Percentiles rank a stretch among this genome's conserved stretches.
These are phyloP conservation scores for Panulirus ornatus DNA, from an alignment of 1,140 invertebrate genomes.

Conservation along the genomic window DNA sequence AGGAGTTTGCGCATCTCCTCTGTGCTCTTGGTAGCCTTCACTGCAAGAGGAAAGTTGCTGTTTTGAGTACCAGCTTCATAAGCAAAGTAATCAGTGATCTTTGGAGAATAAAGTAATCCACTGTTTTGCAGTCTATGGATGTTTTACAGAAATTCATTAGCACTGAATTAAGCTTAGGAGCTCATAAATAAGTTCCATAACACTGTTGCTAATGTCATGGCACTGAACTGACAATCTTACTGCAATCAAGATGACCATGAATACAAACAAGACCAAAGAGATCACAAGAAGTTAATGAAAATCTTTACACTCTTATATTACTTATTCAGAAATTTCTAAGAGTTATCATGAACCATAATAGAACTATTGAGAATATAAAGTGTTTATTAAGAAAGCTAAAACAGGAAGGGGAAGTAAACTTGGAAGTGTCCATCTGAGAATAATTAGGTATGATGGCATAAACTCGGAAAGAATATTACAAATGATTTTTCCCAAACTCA, in stretches of 20 bases:
- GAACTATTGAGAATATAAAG: neutral
- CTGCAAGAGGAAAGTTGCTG: constrained; percentile 69
- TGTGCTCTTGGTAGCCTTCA: constrained; percentile 83
- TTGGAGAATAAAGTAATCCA: constrained; percentile 37
- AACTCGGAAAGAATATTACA: neutral
- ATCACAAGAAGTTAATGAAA: neutral
- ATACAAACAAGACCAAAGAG: neutral
- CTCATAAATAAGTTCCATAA: neutral
- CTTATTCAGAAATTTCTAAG: neutral
- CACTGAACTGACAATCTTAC: neutral
- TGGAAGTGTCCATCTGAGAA: neutral
- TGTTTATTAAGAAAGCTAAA: neutral
- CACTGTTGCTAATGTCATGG: neutral
- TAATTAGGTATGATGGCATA: neutral
- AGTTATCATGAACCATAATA: neutral
- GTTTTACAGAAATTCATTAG: constrained; percentile 15
- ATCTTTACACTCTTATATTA: neutral
- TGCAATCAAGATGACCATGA: neutral
- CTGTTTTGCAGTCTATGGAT: constrained; percentile 32
- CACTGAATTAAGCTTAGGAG: neutral
- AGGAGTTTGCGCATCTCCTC: constrained; percentile 97
- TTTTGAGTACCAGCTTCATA: constrained; percentile 48
- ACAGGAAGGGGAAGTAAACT: neutral
- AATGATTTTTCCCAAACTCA: neutral
- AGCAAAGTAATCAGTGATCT: neutral